Base-by-base conservation (phyloP, 2,888 invertebrate species). In the Prosopocoilus inquinatus region DNA sequence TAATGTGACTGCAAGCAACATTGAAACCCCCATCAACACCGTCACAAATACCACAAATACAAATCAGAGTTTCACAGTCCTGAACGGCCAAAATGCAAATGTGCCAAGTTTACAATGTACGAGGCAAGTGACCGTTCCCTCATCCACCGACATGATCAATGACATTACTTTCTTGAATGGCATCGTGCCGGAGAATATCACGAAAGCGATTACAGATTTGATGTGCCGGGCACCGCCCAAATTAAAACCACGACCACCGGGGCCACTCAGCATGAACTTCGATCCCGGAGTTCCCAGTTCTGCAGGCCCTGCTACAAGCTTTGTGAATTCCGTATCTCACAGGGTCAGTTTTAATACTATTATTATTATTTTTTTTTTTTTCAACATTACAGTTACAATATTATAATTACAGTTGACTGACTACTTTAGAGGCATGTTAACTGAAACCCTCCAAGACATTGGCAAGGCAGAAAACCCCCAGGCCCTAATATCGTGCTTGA, bases 391-490 rank as follows among this genome's bases (percentile, higher is more conserved):
- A n/a, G 1, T 36, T 36, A 3, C 9, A 36, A 7, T 12, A 9
- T 28, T 28, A 5, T 28, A 28, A 52, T 72, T 75, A 0, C 71
- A 89, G 87, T 74, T 89, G 63, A 79, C 83, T 20, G 87, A 88
- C 63, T 86, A 84, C 73, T 88, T 91, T 74, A 84, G 88, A 39
- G 81, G 82, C 0, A 80, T 89, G 47, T 75, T 91, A 55, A 84
- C 87, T 67, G 89, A 90, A 53, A 82, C 86, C 0, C 66, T 89
- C 32, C 80, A 81, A 49, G 87, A 87, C 67, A 67, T 89, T 62
- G 81, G 85, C 0, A 80, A 80, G 32, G 80, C 81, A 1, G 74
- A 77, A 1, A 77, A 76, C 50, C 74, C 79, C 7, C 84, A 86
- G 68, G 84, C 88, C 0, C 82, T 83, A 36, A 75, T 86, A 50